Percentiles rank a stretch among this genome's conserved stretches.
Conservation (phyloP, 2,888 invertebrate genomes). For the Hydropsyche betteni region DNA sequence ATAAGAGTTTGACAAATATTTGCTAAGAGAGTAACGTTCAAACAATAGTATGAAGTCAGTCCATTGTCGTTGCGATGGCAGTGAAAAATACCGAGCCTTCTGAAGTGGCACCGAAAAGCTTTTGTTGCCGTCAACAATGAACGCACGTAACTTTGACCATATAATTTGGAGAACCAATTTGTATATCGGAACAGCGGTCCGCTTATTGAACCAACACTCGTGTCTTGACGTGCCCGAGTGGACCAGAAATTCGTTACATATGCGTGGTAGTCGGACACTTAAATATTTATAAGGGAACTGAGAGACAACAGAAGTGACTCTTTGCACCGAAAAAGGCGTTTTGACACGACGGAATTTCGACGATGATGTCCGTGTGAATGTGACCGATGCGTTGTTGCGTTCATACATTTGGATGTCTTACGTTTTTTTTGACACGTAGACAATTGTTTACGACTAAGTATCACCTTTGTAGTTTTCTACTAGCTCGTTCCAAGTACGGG, state of each 20-base stretch:
- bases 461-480: no score
- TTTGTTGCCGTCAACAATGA: constrained; percentile 42
- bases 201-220: constrained; percentile 47
- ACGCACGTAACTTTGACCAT: constrained; percentile 39
- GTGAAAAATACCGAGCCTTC: constrained; percentile 44
- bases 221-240: constrained; percentile 35
- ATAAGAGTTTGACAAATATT: constrained; percentile 22
- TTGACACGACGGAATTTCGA: constrained; percentile 40
- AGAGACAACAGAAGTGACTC: constrained; percentile 20
- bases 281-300: constrained; percentile 44
- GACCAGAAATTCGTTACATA: constrained; percentile 44
- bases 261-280: constrained; percentile 39
- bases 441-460: no score
- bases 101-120: constrained; percentile 46
- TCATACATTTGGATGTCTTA: constrained; percentile 4
- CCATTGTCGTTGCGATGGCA: constrained; percentile 27
- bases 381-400: constrained; percentile 34
- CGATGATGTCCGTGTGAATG: constrained; percentile 37
- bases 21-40: background rate
- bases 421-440: background rate
- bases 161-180: constrained; percentile 48
- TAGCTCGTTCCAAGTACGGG: no score
- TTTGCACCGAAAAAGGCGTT: constrained; percentile 37
- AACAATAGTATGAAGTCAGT: constrained; percentile 17
- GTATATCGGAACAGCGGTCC: constrained; percentile 42